Percentiles rank a stretch among this genome's conserved stretches.
Evolutionary conservation across 2,888 invertebrate genomes (phyloP).

Genomic region (Uropetala carovei): DNA sequence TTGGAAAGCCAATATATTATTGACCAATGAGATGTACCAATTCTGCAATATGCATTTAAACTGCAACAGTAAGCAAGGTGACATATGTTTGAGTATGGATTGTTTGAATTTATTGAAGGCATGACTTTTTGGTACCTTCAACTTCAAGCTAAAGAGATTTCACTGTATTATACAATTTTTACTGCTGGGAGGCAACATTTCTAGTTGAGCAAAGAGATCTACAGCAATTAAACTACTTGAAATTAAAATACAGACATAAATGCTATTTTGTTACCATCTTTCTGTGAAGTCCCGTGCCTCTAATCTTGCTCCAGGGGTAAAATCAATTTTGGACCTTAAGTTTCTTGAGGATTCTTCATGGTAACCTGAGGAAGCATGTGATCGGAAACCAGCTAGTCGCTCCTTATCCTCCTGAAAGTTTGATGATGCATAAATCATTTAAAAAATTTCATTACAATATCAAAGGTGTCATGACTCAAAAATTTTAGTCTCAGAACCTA

Average conservation of each 20-base stretch:
- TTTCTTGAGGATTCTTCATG: not conserved
- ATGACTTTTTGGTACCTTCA: too few species aligned
- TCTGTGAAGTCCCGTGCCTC: constrained; percentile 53
- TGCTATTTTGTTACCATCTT: not conserved
- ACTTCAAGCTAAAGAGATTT: too few species aligned
- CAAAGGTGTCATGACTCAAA: not conserved
- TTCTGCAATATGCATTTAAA: too few species aligned
- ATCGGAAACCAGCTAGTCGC: not conserved
- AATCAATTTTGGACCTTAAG: constrained; percentile 34
- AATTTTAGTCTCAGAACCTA: not conserved
- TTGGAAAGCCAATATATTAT: too few species aligned
- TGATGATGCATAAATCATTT: not conserved
- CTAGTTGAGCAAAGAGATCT: too few species aligned
- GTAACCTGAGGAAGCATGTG: not conserved
- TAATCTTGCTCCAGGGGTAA: constrained; percentile 38
- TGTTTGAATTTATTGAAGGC: too few species aligned
- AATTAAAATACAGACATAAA: not conserved
- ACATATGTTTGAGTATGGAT: too few species aligned
- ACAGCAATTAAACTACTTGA: not conserved
- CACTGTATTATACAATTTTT: too few species aligned
- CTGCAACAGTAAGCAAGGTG: too few species aligned
- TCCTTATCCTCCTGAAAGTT: not conserved
- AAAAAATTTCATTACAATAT: not conserved
- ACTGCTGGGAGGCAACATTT: too few species aligned
- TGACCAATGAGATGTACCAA: too few species aligned